Base-by-base conservation (phyloP, 2,113 vertebrate species). In the Lonchura striata region DNA sequence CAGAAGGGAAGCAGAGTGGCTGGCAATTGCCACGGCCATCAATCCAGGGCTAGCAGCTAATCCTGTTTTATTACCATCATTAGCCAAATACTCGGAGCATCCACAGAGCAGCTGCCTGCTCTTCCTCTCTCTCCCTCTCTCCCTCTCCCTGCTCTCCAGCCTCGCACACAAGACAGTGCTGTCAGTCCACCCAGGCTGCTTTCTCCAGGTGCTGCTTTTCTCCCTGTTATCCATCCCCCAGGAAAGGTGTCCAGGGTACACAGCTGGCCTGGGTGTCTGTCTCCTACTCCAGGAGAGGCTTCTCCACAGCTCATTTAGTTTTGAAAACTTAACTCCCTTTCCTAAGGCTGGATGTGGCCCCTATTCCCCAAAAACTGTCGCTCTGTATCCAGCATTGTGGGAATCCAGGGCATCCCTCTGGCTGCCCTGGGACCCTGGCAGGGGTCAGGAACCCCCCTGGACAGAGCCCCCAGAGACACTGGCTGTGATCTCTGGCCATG, bases 31-130 rank as follows among this genome's bases (percentile, higher is more conserved):
- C 56, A 2, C 3, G n/a, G 83, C 61, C 74, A 65, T 92, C 93
- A 92, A 69, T 72, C 50, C 84, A 54, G 84, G 93, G 28, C 57
- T 52, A 78, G 70, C 70, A 91, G 86, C 63, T 95, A 95, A 94
- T 92, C 89, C 84, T 57, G 0, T 27, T 96, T 97, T 95, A 96
- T 92, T 89, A 13, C 87, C 91, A 57, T 87, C 87, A 77, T 97
- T 94, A 95, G 59, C 82, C 78, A 85, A 83, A 81, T 44, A 37
- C 49, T 3, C 0, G 17, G 57, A n/a, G 35, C 81, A 69, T 89
- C 82, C 61, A 35, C 53, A 61, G 25, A 68, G 81, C 88, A 77
- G 88, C 88, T 86, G 72, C 16, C 61, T 90, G 60, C 86, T 92
- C 86, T 66, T 78, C 79, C 47, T 39, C 37, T 46, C n/a, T 24